Percentiles rank a stretch among this genome's conserved stretches.
Evolutionary conservation across 2,113 vertebrate species (phyloP).

Genomic region (Charadrius vociferus): DNA sequence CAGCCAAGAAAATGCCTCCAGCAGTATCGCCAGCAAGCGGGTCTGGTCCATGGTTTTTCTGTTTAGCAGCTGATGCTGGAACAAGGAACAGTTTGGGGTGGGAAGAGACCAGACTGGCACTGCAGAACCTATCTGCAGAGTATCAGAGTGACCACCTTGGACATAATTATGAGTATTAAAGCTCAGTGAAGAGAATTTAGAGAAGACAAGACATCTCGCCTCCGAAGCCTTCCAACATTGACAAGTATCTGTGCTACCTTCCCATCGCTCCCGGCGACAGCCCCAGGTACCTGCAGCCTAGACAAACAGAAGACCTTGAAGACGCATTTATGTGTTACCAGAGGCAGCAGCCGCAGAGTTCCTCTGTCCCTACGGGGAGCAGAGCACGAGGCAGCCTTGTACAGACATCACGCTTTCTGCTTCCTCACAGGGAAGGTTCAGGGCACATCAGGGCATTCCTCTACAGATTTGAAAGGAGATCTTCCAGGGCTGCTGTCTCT

Average conservation of each 20-base stretch:
- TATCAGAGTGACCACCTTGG: not conserved
- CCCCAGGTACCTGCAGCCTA: not conserved
- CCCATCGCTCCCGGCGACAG: not conserved
- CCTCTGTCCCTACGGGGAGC: not conserved
- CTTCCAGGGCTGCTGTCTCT: not conserved
- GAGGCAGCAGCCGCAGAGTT: not conserved
- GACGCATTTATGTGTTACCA: not conserved
- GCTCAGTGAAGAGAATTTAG: not conserved
- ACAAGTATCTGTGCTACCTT: not conserved
- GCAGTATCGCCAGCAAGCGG: not conserved
- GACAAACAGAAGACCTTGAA: not conserved
- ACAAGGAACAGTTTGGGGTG: not conserved
- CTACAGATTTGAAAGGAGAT: not conserved
- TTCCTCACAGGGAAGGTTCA: not conserved
- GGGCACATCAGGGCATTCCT: not conserved
- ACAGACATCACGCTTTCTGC: accelerated
- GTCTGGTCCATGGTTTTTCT: not conserved
- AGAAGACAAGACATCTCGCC: not conserved
- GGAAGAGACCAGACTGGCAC: not conserved
- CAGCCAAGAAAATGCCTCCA: not conserved
- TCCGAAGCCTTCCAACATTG: not conserved
- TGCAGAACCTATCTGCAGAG: not conserved
- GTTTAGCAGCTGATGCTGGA: not conserved
- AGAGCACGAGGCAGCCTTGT: accelerated
- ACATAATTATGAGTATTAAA: not conserved